A percentile compares a stretch with the other conserved stretches of the same genome.
Evolutionary conservation across 1,140 invertebrate genomes (phyloP).

Genomic region (Trachymyrmex septentrionalis): DNA sequence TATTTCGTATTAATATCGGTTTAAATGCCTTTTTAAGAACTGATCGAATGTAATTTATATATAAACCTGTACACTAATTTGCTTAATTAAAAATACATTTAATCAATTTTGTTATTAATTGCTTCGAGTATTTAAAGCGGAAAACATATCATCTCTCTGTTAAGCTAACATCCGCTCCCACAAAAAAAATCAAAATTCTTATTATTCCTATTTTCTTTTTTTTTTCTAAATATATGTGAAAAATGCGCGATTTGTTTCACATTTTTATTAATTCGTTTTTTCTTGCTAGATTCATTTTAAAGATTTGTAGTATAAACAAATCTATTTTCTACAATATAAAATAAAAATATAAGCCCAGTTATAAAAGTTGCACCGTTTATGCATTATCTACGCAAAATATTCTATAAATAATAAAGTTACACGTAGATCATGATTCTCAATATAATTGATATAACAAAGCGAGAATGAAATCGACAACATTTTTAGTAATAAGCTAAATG

Average conservation of each 20-base stretch:
- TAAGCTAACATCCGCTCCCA: too few relatives aligned
- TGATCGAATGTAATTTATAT: background rate
- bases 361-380: background rate
- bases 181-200: background rate
- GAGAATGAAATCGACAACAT: background rate
- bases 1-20: background rate
- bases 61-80: conserved; percentile 5
- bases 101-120: conserved; percentile 9
- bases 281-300: background rate
- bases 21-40: background rate
- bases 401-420: conserved; percentile 9
- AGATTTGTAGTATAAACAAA: background rate
- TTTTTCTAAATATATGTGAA: background rate
- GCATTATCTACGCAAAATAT: background rate
- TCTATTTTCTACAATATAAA: background rate
- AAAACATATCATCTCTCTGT: background rate
- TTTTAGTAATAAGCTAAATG: background rate
- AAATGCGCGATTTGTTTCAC: background rate
- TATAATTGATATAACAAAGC: background rate
- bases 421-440: background rate
- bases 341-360: background rate
- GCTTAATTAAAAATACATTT: conserved; percentile 24
- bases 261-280: background rate
- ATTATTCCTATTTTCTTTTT: background rate
- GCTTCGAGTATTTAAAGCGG: background rate